Base-by-base conservation (phyloP, 1,140 invertebrate genomes). In the Acromyrmex charruanus region DNA sequence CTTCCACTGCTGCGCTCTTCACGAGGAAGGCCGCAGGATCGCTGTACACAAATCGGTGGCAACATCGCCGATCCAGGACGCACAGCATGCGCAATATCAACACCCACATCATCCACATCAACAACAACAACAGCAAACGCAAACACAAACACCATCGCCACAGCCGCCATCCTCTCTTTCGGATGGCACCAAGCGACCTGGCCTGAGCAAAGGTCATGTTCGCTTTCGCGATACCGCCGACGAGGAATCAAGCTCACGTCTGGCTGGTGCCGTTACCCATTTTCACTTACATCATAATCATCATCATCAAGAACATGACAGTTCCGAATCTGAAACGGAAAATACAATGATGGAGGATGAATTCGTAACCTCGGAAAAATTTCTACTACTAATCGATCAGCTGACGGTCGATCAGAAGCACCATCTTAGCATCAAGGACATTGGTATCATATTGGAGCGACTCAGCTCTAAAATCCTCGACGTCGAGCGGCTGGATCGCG, bases 1-100 rank as follows among this genome's bases (percentile, higher is more conserved):
- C 95, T 99, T 99, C 95, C 98, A 99, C 95, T 99, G 98, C 94
- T 99, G 98, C 95, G 97, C 98, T 49, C 96, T 99, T 82, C 98
- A 99, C 96, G 98, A 99, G 94, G 98, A 98, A 94, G 98, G 98
- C 1, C 97, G 98, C 49, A 97, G 98, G 92, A 98, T 98, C 92
- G 98, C 98, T 59, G 98, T 98, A 65, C 98, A 98, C 95, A 98
- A 98, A 94, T 98, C 97, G 88, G 98, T 98, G 74, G 98, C 98
- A 77, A 98, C 98, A 61, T 98, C 98, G 63, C 98, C 98, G 82
- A 98, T 99, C 61, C 98, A 98, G 95, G 98, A 98, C 92, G 96
- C 96, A 93, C 95, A 97, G 94, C 95, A 97, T 95, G 96, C 97
- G 9, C 89, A 88, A 31, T 91, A 93, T 18, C 89, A 91, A 75